These are phyloP conservation scores for Cathartes aura DNA, from an alignment of 2,113 vertebrate genomes.

Conservation along the genomic window DNA sequence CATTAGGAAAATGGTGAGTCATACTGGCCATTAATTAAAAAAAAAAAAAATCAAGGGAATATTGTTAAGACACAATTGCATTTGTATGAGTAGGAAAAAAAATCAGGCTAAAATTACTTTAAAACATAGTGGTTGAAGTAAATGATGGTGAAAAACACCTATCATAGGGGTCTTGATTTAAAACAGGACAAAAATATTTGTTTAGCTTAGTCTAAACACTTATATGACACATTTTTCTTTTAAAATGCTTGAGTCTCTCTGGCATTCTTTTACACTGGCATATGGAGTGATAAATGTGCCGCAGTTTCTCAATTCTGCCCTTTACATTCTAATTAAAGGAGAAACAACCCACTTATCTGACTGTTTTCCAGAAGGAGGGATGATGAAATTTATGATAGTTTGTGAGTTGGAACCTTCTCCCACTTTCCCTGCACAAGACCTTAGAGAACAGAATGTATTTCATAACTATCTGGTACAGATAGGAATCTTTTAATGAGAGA, in stretches of 20 bases:
- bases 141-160: not conserved
- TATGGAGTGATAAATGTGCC: conserved; percentile 56
- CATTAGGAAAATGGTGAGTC: not conserved
- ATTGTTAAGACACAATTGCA: not conserved
- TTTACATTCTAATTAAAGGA: conserved; percentile 63
- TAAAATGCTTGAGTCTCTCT: not conserved
- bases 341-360: conserved; percentile 45
- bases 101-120: not conserved
- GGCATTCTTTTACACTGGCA: conserved; percentile 13
- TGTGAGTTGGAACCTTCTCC: conserved; percentile 9
- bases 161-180: not conserved
- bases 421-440: not conserved
- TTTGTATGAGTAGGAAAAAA: not conserved
- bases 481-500: not conserved
- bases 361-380: conserved; percentile 47
- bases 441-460: conserved; percentile 5
- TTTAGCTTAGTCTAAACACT: conserved; percentile 37
- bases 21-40: not conserved
- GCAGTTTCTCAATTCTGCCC: conserved; percentile 50
- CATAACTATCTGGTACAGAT: not conserved
- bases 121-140: not conserved
- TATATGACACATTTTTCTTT: not conserved
- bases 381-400: not conserved
- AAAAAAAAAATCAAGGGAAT: not conserved
- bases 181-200: conserved; percentile 12